A percentile compares a stretch with the other conserved stretches of the same genome.
Conservation (phyloP, 2,888 invertebrate genomes). For the Dryobotodes eremita region DNA sequence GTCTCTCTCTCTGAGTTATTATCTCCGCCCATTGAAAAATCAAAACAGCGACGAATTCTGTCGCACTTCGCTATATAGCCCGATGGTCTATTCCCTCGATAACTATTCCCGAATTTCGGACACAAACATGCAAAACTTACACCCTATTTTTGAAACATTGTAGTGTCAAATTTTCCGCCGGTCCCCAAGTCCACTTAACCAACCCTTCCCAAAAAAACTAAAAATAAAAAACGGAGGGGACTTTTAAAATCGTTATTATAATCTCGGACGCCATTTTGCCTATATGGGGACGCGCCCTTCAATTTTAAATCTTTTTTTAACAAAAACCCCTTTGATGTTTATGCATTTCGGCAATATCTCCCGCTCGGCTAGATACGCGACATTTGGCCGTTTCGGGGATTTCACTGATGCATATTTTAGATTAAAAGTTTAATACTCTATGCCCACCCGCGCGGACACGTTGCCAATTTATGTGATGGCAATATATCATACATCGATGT, state of each 20-base stretch:
- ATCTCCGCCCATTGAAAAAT: constrained; percentile 32
- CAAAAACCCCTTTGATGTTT: constrained; percentile 90
- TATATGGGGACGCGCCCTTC: constrained; percentile 89
- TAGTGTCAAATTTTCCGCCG: constrained; percentile 87
- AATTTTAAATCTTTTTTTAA: constrained; percentile 89
- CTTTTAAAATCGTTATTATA: constrained; percentile 91
- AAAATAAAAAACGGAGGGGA: constrained; percentile 86
- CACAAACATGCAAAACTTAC: constrained; percentile 79
- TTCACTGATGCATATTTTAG: constrained; percentile 88
- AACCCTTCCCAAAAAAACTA: constrained; percentile 86
- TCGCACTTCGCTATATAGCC: constrained; percentile 50
- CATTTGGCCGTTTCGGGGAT: constrained; percentile 89
- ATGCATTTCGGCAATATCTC: constrained; percentile 89
- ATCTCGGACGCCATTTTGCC: constrained; percentile 90
- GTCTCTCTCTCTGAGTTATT: neutral
- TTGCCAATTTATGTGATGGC: constrained; percentile 76
- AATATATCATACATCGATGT: constrained; percentile 75
- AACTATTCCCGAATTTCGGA: constrained; percentile 60
- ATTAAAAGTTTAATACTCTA: constrained; percentile 85
- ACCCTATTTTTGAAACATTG: constrained; percentile 84
- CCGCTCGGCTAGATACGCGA: constrained; percentile 83
- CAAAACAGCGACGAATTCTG: constrained; percentile 30
- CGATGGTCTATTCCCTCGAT: constrained; percentile 54
- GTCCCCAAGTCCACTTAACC: constrained; percentile 87
- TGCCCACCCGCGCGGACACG: constrained; percentile 70